These are phyloP conservation scores for Semnornis frantzii DNA, from an alignment of 2,113 vertebrate genomes.

Conservation along the genomic window DNA sequence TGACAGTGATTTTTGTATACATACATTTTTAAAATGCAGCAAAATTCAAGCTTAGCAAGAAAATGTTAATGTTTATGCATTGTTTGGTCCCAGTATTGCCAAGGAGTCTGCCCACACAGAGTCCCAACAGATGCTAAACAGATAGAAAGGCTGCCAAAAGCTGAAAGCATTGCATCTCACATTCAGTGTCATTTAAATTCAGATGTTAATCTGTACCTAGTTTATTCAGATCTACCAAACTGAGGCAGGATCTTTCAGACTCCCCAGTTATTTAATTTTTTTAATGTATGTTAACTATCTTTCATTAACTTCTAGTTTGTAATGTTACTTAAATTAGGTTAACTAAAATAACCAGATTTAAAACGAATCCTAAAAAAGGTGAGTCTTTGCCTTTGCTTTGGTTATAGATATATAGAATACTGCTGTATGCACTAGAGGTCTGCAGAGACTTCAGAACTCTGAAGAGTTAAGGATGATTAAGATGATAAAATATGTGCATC, in stretches of 20 bases:
- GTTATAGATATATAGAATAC: background rate
- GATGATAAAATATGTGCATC: background rate
- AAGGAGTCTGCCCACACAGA: conserved; percentile 16
- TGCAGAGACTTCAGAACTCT: background rate
- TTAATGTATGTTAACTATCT: background rate
- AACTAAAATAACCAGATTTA: background rate
- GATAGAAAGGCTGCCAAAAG: background rate
- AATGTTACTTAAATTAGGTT: background rate
- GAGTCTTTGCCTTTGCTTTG: background rate
- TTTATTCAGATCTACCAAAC: background rate
- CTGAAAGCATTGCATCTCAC: background rate
- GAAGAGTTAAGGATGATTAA: background rate
- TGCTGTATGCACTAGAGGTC: background rate
- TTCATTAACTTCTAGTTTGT: background rate
- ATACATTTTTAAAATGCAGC: background rate
- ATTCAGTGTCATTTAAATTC: conserved; percentile 11
- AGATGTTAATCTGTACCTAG: background rate
- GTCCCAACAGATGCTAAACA: conserved; percentile 18
- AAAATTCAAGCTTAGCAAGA: conserved; percentile 10
- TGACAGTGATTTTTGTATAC: background rate
- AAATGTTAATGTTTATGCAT: conserved; percentile 29
- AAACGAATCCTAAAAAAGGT: background rate
- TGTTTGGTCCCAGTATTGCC: conserved; percentile 27
- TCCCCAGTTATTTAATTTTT: background rate
- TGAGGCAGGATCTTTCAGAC: background rate